Conservation (phyloP, 2,888 invertebrate genomes). For the Apoda limacodes region DNA sequence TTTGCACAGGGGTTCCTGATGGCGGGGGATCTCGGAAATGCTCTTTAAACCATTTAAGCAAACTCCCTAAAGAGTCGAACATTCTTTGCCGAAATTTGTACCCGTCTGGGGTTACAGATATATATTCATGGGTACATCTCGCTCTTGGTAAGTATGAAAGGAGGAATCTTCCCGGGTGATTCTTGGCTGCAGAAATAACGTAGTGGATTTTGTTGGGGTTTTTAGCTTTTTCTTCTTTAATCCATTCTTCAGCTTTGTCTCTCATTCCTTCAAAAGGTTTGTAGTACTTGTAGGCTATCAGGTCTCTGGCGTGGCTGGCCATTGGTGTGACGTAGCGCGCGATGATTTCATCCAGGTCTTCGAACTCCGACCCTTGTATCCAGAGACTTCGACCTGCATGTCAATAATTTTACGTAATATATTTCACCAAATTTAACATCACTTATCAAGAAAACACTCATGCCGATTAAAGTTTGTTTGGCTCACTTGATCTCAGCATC, state of each 20-base stretch:
- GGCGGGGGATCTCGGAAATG: slow-evolving; percentile 94
- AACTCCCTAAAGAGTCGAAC: slow-evolving; percentile 81
- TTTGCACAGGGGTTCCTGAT: slow-evolving; percentile 75
- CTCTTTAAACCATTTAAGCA: slow-evolving; percentile 98
- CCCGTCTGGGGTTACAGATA: slow-evolving; percentile 93
- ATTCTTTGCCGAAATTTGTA: slow-evolving; percentile 89
- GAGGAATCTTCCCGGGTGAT: slow-evolving; percentile 92
- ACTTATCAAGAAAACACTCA: too few relatives aligned
- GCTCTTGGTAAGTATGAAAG: slow-evolving; percentile 92
- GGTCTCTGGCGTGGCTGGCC: slow-evolving; percentile 92
- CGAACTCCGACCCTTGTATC: slow-evolving; percentile 94
- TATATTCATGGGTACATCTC: slow-evolving; percentile 89
- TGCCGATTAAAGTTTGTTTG: too few relatives aligned
- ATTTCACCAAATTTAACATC: too few relatives aligned
- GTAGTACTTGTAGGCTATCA: slow-evolving; percentile 93
- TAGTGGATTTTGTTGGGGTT: slow-evolving; percentile 92
- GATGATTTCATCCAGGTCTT: slow-evolving; percentile 99
- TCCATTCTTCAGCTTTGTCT: slow-evolving; percentile 87
- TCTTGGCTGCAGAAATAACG: slow-evolving; percentile 84
- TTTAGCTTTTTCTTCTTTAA: slow-evolving; percentile 90
- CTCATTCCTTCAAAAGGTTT: slow-evolving; percentile 81
- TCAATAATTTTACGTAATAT: slow-evolving; percentile 1
- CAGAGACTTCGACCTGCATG: slow-evolving; percentile 72
- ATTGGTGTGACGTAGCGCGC: slow-evolving; percentile 97
- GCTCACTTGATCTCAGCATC: too few relatives aligned